Evolutionary conservation across 2,797 vertebrate species (phyloP).

Genomic region (Iguana delicatissima): DNA sequence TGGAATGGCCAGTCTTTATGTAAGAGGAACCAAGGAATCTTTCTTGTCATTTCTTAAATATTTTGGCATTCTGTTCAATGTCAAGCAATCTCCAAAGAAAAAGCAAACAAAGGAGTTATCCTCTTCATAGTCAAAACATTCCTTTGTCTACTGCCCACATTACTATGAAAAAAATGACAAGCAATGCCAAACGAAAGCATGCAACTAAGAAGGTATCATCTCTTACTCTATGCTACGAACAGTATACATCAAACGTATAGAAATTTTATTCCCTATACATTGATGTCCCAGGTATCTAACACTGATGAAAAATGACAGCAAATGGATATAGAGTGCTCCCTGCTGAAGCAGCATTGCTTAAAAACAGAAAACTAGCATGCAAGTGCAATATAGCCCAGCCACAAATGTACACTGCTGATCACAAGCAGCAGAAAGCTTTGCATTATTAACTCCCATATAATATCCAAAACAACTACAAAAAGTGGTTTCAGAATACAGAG

Average conservation of each 20-base stretch:
- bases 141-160: slow-evolving; percentile 49
- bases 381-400: slow-evolving; percentile 12
- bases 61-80: neutral
- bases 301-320: slow-evolving; percentile 58
- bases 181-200: slow-evolving; percentile 67
- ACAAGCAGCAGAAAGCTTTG: slow-evolving; percentile 41
- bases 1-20: slow-evolving; percentile 42
- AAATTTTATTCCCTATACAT: slow-evolving; percentile 37
- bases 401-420: neutral
- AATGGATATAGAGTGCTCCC: slow-evolving; percentile 56
- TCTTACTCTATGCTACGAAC: slow-evolving; percentile 28
- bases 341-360: slow-evolving; percentile 59
- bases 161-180: slow-evolving; percentile 62
- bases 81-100: slow-evolving; percentile 48
- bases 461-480: slow-evolving; percentile 20
- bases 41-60: slow-evolving; percentile 62
- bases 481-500: neutral
- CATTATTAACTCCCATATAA: slow-evolving; percentile 39
- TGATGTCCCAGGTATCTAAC: slow-evolving; percentile 37
- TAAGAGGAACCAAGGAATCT: slow-evolving; percentile 45
- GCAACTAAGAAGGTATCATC: slow-evolving; percentile 51
- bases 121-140: slow-evolving; percentile 49
- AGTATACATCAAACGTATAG: slow-evolving; percentile 45
- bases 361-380: slow-evolving; percentile 57
- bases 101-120: slow-evolving; percentile 42